Conservation (phyloP, 2,888 invertebrate species). For the Cantharis flavilabris region DNA sequence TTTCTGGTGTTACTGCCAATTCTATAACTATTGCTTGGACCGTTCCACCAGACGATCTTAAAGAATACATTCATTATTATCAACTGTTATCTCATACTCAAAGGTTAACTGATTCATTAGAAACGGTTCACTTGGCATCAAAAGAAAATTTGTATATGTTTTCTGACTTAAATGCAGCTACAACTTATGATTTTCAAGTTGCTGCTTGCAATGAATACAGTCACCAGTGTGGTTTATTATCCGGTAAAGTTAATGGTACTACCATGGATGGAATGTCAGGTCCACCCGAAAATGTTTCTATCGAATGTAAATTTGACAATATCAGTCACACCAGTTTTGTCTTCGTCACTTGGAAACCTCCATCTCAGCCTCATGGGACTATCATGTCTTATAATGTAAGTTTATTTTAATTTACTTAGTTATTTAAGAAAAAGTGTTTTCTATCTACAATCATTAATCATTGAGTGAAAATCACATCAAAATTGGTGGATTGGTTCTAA, state of each 20-base stretch:
- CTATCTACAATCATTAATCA: background rate
- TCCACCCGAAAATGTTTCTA: slow-evolving; percentile 69
- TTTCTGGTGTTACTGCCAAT: slow-evolving; percentile 70
- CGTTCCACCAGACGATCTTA: slow-evolving; percentile 66
- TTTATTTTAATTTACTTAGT: slow-evolving; percentile 34
- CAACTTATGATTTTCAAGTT: slow-evolving; percentile 79
- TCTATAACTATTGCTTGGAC: slow-evolving; percentile 85
- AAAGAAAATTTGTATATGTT: slow-evolving; percentile 78
- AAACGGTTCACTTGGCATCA: slow-evolving; percentile 68
- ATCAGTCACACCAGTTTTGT: slow-evolving; percentile 65
- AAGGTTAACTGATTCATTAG: slow-evolving; percentile 57
- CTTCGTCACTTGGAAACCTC: slow-evolving; percentile 74
- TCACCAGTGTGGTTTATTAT: slow-evolving; percentile 77
- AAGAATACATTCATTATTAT: slow-evolving; percentile 77
- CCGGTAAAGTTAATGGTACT: slow-evolving; percentile 75
- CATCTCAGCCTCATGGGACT: slow-evolving; percentile 75
- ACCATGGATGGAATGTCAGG: slow-evolving; percentile 83
- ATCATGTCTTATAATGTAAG: slow-evolving; percentile 76
- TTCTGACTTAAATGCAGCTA: slow-evolving; percentile 74
- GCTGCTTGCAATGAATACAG: slow-evolving; percentile 82
- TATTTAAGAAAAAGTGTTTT: background rate
- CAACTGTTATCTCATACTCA: slow-evolving; percentile 67
- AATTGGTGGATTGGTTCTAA: too few species aligned
- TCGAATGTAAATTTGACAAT: slow-evolving; percentile 69
- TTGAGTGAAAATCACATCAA: too few species aligned